These are phyloP conservation scores for Xyrauchen texanus DNA, from an alignment of 2,113 vertebrate species.

Conservation along the genomic window DNA sequence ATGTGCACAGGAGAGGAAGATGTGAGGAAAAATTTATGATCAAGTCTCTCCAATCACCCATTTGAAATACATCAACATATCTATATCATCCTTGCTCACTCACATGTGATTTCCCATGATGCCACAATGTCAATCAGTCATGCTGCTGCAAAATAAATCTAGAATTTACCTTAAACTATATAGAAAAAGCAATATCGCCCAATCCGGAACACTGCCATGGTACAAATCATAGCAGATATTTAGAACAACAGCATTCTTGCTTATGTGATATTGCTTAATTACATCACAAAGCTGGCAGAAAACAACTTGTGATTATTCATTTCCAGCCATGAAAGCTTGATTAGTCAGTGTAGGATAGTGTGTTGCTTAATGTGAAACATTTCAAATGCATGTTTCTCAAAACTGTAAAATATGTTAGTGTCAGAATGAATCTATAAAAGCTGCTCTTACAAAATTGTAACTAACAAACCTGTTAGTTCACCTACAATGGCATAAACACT, in stretches of 20 bases:
- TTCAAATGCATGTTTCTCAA: too few relatives aligned
- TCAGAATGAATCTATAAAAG: background rate
- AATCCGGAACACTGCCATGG: too few relatives aligned
- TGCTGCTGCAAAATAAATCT: background rate
- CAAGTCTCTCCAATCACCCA: background rate
- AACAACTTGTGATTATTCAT: too few relatives aligned
- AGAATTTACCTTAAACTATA: background rate
- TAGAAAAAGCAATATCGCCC: too few relatives aligned
- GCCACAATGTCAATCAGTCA: background rate
- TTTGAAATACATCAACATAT: too few relatives aligned
- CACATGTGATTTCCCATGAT: conserved; percentile 2
- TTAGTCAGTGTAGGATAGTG: too few relatives aligned
- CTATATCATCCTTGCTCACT: background rate
- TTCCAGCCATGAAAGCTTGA: too few relatives aligned
- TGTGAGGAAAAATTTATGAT: conserved; percentile 44
- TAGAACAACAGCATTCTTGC: too few relatives aligned
- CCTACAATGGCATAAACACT: conserved; percentile 1
- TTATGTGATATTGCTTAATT: too few relatives aligned
- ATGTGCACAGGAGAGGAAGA: background rate
- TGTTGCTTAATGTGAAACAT: too few relatives aligned
- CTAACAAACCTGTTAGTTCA: background rate
- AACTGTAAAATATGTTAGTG: background rate
- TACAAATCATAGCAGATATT: too few relatives aligned
- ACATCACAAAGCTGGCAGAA: too few relatives aligned
- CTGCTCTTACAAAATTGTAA: background rate